These are phyloP conservation scores for Heliocidaris erythrogramma DNA, from an alignment of 35 echinoderm and acorn worm genomes.

Conservation along the genomic window DNA sequence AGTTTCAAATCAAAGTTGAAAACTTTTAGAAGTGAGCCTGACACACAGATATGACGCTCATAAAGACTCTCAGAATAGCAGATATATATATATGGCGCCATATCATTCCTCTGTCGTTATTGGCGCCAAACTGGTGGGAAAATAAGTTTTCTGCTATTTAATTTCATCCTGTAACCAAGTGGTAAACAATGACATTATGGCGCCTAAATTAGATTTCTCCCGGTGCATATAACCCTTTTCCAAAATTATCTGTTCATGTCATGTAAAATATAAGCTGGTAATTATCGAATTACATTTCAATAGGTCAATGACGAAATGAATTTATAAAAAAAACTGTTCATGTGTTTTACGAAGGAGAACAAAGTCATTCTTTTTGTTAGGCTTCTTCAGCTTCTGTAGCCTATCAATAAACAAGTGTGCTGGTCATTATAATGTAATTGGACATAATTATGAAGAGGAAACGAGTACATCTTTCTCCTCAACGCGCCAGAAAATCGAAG, in stretches of 20 bases:
- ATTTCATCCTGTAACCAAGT: background rate
- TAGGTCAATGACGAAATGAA: background rate
- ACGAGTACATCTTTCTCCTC: background rate
- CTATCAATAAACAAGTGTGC: background rate
- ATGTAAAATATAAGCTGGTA: background rate
- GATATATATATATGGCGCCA: no score
- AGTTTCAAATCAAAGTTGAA: no score
- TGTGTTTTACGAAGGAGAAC: background rate
- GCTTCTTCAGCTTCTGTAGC: background rate
- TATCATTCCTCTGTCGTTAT: background rate
- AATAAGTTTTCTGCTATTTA: background rate
- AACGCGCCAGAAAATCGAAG: background rate
- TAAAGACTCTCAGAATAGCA: no score
- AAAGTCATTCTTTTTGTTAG: background rate
- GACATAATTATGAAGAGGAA: background rate
- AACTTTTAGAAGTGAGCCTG: no score
- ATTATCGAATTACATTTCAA: background rate
- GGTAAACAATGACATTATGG: background rate
- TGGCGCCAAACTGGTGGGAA: background rate
- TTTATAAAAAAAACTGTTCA: background rate
- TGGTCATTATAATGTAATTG: background rate
- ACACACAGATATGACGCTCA: no score
- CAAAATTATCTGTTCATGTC: background rate
- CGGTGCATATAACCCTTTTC: background rate
- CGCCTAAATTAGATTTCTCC: background rate